Base-by-base conservation (phyloP, 2,113 vertebrate genomes). In the Dasypus novemcinctus region DNA sequence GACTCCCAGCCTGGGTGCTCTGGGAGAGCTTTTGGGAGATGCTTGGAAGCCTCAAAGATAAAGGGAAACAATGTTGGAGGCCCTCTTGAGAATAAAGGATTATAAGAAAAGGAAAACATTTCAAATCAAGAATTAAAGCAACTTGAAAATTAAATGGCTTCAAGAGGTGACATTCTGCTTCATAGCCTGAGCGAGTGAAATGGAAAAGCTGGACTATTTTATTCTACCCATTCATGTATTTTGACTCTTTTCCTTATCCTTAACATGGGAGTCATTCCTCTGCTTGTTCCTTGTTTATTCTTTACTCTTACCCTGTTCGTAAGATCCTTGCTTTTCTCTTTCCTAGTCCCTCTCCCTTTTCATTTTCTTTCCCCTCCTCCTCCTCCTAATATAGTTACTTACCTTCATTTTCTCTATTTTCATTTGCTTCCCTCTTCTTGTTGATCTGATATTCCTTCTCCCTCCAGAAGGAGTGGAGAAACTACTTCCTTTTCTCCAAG, bases 401-500 rank as follows among this genome's bases (percentile, higher is more conserved):
- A 36, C 79, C 79, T 93, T 96, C 54, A 25, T 80, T 93, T 90
- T 59, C 68, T 91, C 66, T 86, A 14, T 76, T 92, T 87, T 54
- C 63, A 52, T 80, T 78, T 72, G 64, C 52, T 63, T 82, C 59
- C 7, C 94, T 84, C 41, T 88, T 59, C 90, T 54, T 94, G 52
- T 68, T 95, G 66, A 81, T 96, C 59, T 97, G 74, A 87, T 82
- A 64, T 86, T 95, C 74, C 93, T 95, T 92, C 46, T 91, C 64
- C 89, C 96, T 84, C n/a, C 68, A 87, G 76, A 96, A 95, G 90
- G 81, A 33, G 41, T 94, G 57, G 80, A 89, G 52, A 93, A 76
- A 41, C 92, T 81, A 49, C 71, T 86, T 89, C 36, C 74, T 75
- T 91, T 95, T 76, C 79, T 94, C 75, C 71, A 84, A 96, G 92